Evolutionary conservation across 2,797 vertebrate genomes (phyloP), one percentile per base, ranked within the genome.

Genomic region (Agapornis canus): DNA sequence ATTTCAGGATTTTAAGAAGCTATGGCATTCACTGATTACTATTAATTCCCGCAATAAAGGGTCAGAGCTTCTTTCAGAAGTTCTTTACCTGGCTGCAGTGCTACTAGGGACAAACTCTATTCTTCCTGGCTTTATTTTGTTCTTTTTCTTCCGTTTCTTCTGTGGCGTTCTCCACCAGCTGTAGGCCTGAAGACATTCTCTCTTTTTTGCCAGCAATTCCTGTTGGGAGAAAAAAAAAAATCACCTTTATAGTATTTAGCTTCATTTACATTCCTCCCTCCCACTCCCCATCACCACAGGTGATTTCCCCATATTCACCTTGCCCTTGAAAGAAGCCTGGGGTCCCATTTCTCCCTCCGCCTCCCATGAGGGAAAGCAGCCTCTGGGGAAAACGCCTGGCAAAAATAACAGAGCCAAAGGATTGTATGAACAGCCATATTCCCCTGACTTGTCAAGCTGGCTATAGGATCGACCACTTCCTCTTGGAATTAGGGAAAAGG

Each of bases 381-480:
- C 97, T 97, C 97, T 97, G 97, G 97, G 97, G 97, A 97, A 97
- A 97, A 97, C 45, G 97, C 97, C 97, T 97, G 97, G 97, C 97
- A 97, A 97, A 97, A 97, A 97, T 97, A 97, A 97, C 96, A 97
- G 97, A 97, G 97, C 97, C 97, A 97, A 97, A 97, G 97, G 97
- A 97, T 97, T 97, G 97, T 92, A 97, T 97, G 97, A 97, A 97
- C 97, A 97, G 97, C 97, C 97, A 97, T 96, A 97, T 97, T 97
- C 97, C 97, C 96, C 97, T 97, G 97, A 97, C 97, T 91, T 95
- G 93, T 97, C 89, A 97, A 97, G 95, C 96, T 97, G 97, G 95
- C 96, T 97, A 97, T 82, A 83, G 97, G 96, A 96, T 75, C 63
- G 95, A 96, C 94, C 94, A 91, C 93, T 94, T 97, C 96, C 92